phyloP scores from a whole-genome alignment of 2,888 invertebrate species.

The Germaria angustata region DNA sequence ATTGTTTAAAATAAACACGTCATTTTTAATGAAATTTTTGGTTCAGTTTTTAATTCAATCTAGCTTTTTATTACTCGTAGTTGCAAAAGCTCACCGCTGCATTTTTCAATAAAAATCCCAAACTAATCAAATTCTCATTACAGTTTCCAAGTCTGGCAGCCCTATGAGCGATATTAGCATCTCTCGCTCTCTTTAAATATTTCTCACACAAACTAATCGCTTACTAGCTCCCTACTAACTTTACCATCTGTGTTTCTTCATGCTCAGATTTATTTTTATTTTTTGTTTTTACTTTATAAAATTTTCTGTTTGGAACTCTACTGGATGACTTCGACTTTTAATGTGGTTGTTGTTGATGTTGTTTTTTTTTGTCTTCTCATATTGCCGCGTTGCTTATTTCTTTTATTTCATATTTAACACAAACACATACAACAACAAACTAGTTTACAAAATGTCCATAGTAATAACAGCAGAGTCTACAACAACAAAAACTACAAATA shows the following conservation, averaged over 20 bases:
- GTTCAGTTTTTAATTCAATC: too few species aligned
- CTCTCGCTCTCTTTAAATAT: not conserved
- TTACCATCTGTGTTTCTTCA: constrained; percentile 19
- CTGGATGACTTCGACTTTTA: constrained; percentile 45
- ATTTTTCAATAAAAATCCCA: too few species aligned
- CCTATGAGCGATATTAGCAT: not conserved
- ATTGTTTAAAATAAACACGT: too few species aligned
- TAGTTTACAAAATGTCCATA: constrained; percentile 60
- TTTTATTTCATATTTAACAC: constrained; percentile 53
- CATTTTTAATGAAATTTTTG: too few species aligned
- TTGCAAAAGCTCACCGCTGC: too few species aligned
- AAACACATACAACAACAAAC: constrained; percentile 59
- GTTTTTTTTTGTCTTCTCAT: constrained; percentile 39
- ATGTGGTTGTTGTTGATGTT: constrained; percentile 12
- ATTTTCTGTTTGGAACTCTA: constrained; percentile 54
- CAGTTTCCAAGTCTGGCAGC: too few species aligned
- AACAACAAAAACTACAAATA: constrained; percentile 45
- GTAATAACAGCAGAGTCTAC: constrained; percentile 18
- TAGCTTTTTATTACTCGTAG: too few species aligned
- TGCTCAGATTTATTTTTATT: constrained; percentile 7
- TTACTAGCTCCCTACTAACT: constrained; percentile 35
- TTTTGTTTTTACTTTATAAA: not conserved
- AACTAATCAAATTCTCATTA: too few species aligned
- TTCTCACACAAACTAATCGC: constrained; percentile 1
- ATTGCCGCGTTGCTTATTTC: constrained; percentile 38